phyloP scores from a whole-genome alignment of 2,797 vertebrate genomes.

The Australoheros facetus region DNA sequence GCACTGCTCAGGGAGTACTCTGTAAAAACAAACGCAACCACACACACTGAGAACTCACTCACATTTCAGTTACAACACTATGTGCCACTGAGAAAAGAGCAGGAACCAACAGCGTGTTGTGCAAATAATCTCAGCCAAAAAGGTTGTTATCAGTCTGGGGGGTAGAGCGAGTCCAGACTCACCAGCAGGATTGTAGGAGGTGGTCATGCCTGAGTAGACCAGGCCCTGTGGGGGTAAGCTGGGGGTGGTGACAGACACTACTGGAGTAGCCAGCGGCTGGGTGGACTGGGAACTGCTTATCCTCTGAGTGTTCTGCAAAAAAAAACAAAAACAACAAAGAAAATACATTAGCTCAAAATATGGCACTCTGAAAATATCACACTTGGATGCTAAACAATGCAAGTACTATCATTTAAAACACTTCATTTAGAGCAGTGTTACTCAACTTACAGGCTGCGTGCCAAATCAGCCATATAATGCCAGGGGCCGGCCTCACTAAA shows the following conservation, averaged over 20 bases:
- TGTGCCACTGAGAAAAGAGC: slow-evolving; percentile 56
- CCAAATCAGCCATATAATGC: background rate
- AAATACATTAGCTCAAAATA: background rate
- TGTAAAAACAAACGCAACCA: slow-evolving; percentile 75
- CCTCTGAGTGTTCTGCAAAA: slow-evolving; percentile 91
- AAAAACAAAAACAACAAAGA: slow-evolving; percentile 42
- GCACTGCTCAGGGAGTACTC: slow-evolving; percentile 97
- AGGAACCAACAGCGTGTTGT: slow-evolving; percentile 30
- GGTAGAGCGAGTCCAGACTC: slow-evolving; percentile 59
- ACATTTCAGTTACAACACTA: slow-evolving; percentile 46
- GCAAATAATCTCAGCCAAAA: slow-evolving; percentile 26
- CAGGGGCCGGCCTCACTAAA: background rate
- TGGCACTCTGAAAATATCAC: background rate
- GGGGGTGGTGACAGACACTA: slow-evolving; percentile 97
- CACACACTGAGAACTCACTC: slow-evolving; percentile 58
- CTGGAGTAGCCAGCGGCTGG: slow-evolving; percentile 93
- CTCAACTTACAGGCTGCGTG: background rate
- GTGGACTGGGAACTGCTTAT: slow-evolving; percentile 93
- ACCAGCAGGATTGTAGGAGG: slow-evolving; percentile 97
- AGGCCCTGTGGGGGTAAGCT: slow-evolving; percentile 95
- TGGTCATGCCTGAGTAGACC: slow-evolving; percentile 95
- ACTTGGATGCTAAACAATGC: background rate
- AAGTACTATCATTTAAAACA: slow-evolving; percentile 3
- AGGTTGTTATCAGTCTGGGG: slow-evolving; percentile 26
- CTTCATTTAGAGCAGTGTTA: background rate